Evolutionary conservation across 2,113 vertebrate genomes (phyloP).

Genomic region (Tautogolabrus adspersus): DNA sequence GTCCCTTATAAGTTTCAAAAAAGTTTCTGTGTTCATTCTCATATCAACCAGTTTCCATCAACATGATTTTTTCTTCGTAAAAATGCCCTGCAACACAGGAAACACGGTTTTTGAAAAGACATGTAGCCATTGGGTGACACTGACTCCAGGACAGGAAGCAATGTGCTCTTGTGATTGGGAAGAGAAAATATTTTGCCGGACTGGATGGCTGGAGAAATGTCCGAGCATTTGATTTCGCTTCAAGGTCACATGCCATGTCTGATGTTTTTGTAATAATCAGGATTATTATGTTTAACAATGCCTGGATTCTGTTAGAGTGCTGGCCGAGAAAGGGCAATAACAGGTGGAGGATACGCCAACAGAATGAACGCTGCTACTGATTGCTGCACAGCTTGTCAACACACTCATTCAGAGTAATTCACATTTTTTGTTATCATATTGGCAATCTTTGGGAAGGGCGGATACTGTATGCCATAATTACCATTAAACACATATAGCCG

Average conservation of each 20-base stretch:
- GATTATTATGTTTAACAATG: slow-evolving; percentile 72
- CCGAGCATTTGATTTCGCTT: slow-evolving; percentile 49
- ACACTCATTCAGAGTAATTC: background rate
- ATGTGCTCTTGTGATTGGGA: slow-evolving; percentile 75
- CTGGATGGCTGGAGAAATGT: slow-evolving; percentile 66
- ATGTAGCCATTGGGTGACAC: slow-evolving; percentile 64
- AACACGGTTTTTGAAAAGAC: slow-evolving; percentile 75
- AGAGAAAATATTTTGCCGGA: slow-evolving; percentile 83
- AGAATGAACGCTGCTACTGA: slow-evolving; percentile 10
- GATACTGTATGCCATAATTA: slow-evolving; percentile 12
- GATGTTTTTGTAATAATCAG: slow-evolving; percentile 77
- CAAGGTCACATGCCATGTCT: slow-evolving; percentile 27
- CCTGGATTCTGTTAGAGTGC: slow-evolving; percentile 58
- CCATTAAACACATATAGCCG: background rate
- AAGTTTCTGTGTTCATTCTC: background rate
- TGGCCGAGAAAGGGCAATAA: slow-evolving; percentile 31
- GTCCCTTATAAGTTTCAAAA: slow-evolving; percentile 4
- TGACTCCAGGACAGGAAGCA: slow-evolving; percentile 76
- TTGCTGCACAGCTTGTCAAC: slow-evolving; percentile 13
- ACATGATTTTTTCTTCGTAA: slow-evolving; percentile 16
- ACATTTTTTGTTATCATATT: slow-evolving; percentile 21
- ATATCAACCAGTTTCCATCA: background rate
- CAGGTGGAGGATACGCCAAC: slow-evolving; percentile 5
- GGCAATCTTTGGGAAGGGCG: slow-evolving; percentile 13
- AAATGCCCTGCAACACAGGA: slow-evolving; percentile 71